Evolutionary conservation across 2,888 invertebrate species (phyloP), one percentile per base, ranked within the genome.

Genomic region (Gymnocheta viridis): DNA sequence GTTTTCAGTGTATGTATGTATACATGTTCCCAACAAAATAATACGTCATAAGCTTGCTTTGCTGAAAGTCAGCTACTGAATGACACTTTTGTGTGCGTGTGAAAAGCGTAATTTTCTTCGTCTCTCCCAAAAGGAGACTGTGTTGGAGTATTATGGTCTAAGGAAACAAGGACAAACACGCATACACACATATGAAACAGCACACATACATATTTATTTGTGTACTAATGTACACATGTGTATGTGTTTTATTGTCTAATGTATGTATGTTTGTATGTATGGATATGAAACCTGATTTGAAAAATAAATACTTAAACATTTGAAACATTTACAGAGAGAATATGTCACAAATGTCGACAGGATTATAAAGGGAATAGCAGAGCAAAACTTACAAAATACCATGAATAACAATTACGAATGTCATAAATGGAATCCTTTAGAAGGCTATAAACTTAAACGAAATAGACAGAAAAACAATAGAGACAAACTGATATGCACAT

Each of bases 321-420:
- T 60, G 17, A 66, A 32, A 66, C 32, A 56, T 38, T 64, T 47
- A 64, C 60, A 74, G 38, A 80, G n/a, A 14, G 41, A 64, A 24
- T 22, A 64, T 54, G 54, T 38, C 27, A 74, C 19, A 58, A 62
- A 22, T 22, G 9, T 12, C 66, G 44, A 29, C 17, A 56, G 44
- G 56, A 56, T 35, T 66, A 56, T 47, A 47, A 76, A 35, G 32
- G 44, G 24, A 44, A 49, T 27, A 17, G 17, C 22, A 58, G n/a
- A 74, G 24, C 32, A 56, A 66, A 72, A 70, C 51, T 70, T 29
- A 62, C 60, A 67, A 78, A 70, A 64, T 64, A 76, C 49, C 58
- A 80, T 80, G 83, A 76, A 79, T 83, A 80, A 79, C 76, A 83
- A 80, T 83, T 80, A 83, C 74, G 17, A 60, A 76, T 80, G 70